phyloP scores from a whole-genome alignment of 2,113 vertebrate species.

The Pelobates fuscus region DNA sequence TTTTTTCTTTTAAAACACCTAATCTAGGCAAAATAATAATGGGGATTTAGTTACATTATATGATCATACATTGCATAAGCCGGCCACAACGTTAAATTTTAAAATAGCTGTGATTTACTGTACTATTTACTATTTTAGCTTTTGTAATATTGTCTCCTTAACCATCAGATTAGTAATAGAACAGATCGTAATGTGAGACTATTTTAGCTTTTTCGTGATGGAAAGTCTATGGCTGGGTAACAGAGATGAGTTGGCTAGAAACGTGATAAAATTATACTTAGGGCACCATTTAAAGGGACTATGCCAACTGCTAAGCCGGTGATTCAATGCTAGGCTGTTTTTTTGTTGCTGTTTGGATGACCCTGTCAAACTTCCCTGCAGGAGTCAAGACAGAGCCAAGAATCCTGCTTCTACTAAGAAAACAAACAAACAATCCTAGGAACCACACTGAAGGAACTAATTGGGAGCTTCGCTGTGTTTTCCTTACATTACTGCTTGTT shows the following conservation, averaged over 20 bases:
- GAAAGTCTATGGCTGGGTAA: constrained; percentile 15
- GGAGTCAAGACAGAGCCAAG: constrained; percentile 41
- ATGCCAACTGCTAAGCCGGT: constrained; percentile 45
- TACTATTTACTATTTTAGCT: no score
- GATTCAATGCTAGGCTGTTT: constrained; percentile 43
- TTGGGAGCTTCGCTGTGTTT: constrained; percentile 33
- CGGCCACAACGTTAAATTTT: no score
- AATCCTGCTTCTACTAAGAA: constrained; percentile 37
- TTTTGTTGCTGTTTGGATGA: constrained; percentile 46
- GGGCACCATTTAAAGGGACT: constrained; percentile 2
- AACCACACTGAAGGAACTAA: constrained; percentile 37
- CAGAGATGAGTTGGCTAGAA: constrained; percentile 17
- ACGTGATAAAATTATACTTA: constrained; percentile 30
- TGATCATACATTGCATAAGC: no score
- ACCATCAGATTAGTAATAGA: no score
- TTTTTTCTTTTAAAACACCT: no score
- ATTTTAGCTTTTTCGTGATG: constrained; percentile 6
- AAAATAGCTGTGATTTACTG: no score
- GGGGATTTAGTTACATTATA: no score
- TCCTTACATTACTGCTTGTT: constrained; percentile 36
- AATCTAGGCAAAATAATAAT: no score
- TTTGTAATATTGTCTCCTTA: no score
- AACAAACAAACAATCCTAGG: constrained; percentile 30
- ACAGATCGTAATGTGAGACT: no score
- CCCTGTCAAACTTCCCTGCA: constrained; percentile 43